Percentiles rank a stretch among this genome's conserved stretches.
These are phyloP conservation scores for Pristionchus japonicus DNA, from an alignment of 2,888 invertebrate genomes.

Conservation along the genomic window DNA sequence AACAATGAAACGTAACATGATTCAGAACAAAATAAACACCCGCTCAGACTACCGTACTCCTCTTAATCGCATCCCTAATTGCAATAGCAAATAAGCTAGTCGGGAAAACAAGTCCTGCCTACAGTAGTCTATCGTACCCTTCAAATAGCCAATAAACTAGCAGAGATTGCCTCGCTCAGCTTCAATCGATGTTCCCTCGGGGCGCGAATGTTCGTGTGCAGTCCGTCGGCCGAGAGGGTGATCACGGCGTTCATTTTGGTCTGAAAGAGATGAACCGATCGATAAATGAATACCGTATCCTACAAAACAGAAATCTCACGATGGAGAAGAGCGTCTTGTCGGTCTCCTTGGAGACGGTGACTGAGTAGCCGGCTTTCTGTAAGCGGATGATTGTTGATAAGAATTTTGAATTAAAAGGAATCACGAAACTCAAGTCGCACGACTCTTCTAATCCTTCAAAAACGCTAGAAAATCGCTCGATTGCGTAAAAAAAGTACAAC, in stretches of 20 bases:
- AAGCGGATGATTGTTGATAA: too few relatives aligned
- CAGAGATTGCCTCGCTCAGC: slow-evolving; percentile 34
- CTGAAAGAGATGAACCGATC: too few relatives aligned
- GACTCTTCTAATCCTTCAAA: too few relatives aligned
- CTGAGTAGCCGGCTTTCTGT: not conserved
- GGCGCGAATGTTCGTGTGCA: slow-evolving; percentile 46
- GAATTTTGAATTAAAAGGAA: not conserved
- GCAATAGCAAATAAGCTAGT: not conserved
- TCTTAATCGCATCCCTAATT: not conserved
- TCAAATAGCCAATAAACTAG: slow-evolving; percentile 7
- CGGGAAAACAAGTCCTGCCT: too few relatives aligned
- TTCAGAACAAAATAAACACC: not conserved
- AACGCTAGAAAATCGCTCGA: too few relatives aligned
- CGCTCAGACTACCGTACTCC: not conserved
- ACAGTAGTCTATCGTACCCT: not conserved
- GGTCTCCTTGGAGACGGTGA: not conserved
- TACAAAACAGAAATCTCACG: not conserved
- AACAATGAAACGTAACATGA: slow-evolving; percentile 17
- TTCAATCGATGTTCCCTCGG: slow-evolving; percentile 8
- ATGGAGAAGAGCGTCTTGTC: slow-evolving; percentile 2
- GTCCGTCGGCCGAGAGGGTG: slow-evolving; percentile 31
- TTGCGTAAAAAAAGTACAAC: not conserved
- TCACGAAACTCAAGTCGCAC: too few relatives aligned
- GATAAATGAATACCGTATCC: not conserved
- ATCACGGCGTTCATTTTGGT: slow-evolving; percentile 22